Evolutionary conservation across 2,113 vertebrate species (phyloP).

Genomic region (Centropus bengalensis): DNA sequence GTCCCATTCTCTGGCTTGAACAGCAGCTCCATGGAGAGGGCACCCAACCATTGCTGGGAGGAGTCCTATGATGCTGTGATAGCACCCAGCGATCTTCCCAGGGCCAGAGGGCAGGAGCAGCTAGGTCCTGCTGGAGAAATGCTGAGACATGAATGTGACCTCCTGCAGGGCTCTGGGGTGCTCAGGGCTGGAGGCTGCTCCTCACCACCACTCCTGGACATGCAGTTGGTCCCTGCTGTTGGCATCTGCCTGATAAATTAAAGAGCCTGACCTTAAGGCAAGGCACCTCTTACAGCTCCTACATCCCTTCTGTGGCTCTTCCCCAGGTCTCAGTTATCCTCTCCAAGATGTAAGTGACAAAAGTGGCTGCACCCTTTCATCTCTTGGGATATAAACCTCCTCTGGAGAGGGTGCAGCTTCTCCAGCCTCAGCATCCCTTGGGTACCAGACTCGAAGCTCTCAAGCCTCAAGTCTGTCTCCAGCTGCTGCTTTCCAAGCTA

Average conservation of each 20-base stretch:
- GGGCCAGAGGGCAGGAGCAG: background rate
- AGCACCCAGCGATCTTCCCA: background rate
- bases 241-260: background rate
- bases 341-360: background rate
- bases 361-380: accelerated
- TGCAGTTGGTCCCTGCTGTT: background rate
- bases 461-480: accelerated
- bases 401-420: background rate
- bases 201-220: accelerated
- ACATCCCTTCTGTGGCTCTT: background rate
- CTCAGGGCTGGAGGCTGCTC: background rate
- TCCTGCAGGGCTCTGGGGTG: accelerated
- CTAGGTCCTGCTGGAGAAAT: background rate
- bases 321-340: accelerated
- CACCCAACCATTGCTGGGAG: background rate
- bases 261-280: background rate
- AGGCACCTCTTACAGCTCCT: background rate
- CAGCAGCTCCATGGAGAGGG: background rate
- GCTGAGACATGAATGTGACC: background rate
- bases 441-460: background rate
- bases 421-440: background rate
- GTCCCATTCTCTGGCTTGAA: background rate
- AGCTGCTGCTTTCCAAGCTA: background rate
- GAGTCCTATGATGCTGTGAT: too few relatives aligned
- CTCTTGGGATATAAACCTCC: background rate